Evolutionary conservation across 2,797 vertebrate genomes (phyloP).

Genomic region (Carduelis carduelis): DNA sequence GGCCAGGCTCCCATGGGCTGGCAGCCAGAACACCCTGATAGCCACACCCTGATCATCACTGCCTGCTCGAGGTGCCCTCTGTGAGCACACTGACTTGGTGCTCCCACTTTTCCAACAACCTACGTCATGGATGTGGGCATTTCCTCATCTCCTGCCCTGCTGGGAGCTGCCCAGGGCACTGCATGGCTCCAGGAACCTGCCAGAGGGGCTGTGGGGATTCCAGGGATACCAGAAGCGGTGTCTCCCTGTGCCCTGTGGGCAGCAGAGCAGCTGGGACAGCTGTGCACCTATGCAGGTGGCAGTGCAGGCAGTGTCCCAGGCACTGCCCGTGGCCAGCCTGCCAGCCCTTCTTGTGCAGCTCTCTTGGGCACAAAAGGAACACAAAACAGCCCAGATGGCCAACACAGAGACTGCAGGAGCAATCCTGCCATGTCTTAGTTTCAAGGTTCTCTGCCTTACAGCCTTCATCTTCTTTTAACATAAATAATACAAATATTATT

Average conservation of each 20-base stretch:
- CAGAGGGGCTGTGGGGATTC: neutral
- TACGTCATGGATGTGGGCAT: neutral
- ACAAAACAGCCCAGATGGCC: neutral
- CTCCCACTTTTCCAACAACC: neutral
- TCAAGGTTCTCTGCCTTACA: neutral
- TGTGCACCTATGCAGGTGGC: neutral
- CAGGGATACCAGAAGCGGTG: neutral
- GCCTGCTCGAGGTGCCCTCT: neutral
- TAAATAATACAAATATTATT: neutral
- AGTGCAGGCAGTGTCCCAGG: neutral
- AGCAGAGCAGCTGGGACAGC: neutral
- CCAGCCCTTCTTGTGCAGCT: neutral
- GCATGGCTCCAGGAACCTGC: neutral
- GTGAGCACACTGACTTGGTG: rapidly evolving
- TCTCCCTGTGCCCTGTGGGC: neutral
- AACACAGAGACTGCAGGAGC: neutral
- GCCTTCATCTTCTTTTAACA: neutral
- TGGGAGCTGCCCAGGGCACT: neutral
- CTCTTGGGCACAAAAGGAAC: neutral
- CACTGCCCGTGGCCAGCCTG: neutral
- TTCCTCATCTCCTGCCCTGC: neutral
- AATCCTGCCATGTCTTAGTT: neutral
- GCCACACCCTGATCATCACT: neutral
- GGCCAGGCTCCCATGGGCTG: neutral
- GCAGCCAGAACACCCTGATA: rapidly evolving